Conservation (phyloP, 2,113 vertebrate genomes). For the Dicentrarchus labrax region DNA sequence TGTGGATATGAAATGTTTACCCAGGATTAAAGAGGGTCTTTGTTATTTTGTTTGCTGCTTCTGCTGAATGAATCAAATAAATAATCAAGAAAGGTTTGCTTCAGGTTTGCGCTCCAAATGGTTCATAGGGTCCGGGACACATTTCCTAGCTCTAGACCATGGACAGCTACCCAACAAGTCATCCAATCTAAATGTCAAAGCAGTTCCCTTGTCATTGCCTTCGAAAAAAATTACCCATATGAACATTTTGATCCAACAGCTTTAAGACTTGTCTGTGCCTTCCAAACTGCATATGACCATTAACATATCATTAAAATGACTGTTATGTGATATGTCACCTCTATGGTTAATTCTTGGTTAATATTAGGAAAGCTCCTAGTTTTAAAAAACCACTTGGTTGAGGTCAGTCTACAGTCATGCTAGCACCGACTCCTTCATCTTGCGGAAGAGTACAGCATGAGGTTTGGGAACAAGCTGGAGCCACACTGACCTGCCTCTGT, state of each 20-base stretch:
- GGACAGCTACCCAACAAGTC: background rate
- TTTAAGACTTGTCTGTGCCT: too few species aligned
- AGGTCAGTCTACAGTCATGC: too few species aligned
- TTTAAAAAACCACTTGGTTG: too few species aligned
- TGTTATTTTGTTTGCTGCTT: slow-evolving; percentile 6
- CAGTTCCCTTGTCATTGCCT: background rate
- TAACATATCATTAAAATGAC: too few species aligned
- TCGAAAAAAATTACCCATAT: too few species aligned
- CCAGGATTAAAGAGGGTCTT: background rate
- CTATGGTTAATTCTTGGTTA: too few species aligned
- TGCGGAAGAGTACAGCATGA: background rate
- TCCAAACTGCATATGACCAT: too few species aligned
- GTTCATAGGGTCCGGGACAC: background rate
- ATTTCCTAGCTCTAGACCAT: background rate
- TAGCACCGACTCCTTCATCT: background rate
- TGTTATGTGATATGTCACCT: too few species aligned
- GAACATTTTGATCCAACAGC: too few species aligned
- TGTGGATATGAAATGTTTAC: slow-evolving; percentile 5
- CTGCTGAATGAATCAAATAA: slow-evolving; percentile 6
- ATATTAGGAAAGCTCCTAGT: too few species aligned
- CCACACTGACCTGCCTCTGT: background rate
- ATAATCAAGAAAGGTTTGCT: background rate
- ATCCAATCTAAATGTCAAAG: background rate
- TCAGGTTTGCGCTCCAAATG: background rate
- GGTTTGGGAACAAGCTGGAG: background rate